Evolutionary conservation across 2,113 vertebrate genomes (phyloP).

Genomic region (Fulica atra): DNA sequence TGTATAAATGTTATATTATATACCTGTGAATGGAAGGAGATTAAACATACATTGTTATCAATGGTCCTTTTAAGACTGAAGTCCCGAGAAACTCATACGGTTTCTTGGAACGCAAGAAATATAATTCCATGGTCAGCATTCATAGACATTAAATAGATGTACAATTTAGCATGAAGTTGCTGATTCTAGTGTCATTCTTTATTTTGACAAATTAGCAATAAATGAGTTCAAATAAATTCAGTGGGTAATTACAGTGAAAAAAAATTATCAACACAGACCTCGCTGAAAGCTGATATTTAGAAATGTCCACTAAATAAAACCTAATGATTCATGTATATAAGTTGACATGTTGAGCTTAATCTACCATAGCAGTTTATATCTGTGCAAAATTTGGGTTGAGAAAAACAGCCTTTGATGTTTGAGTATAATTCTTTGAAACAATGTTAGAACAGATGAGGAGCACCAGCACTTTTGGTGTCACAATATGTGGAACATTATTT

Average conservation of each 20-base stretch:
- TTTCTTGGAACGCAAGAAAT: constrained; percentile 29
- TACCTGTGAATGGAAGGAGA: neutral
- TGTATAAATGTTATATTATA: neutral
- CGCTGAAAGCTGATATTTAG: neutral
- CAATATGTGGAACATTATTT: neutral
- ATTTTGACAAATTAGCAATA: constrained; percentile 43
- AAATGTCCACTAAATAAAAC: constrained; percentile 4
- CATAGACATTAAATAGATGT: neutral
- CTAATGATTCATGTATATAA: neutral
- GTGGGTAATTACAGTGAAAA: neutral
- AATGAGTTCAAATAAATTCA: constrained; percentile 25
- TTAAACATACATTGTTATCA: neutral
- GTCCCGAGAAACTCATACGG: neutral
- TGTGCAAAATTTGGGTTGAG: neutral
- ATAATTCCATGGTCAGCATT: constrained; percentile 3
- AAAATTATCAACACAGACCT: neutral
- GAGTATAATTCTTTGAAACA: constrained; percentile 6
- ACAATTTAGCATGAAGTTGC: constrained; percentile 41
- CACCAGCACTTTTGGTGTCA: neutral
- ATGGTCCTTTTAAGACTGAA: neutral
- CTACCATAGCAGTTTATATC: constrained; percentile 7
- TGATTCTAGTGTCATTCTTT: constrained; percentile 18
- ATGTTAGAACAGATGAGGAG: neutral
- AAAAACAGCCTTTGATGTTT: neutral
- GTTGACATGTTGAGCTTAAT: constrained; percentile 42